Evolutionary conservation across 2,888 invertebrate species (phyloP), one percentile per base, ranked within the genome.

Genomic region (Clunio marinus): DNA sequence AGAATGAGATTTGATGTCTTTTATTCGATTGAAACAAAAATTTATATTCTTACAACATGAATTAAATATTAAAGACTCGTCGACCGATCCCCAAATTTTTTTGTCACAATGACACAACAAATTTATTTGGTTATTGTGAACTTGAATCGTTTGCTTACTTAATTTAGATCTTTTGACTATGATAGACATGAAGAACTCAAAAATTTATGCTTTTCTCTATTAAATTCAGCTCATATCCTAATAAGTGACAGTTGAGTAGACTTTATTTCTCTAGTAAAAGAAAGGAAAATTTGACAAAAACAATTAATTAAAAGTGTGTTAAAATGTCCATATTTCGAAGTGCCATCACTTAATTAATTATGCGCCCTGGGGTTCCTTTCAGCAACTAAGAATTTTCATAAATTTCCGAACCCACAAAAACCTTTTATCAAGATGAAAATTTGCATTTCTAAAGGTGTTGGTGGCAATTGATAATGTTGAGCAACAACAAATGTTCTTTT

Each of bases 281-380:
- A n/a, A n/a, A n/a, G n/a, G n/a, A n/a, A n/a, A n/a, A n/a, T n/a
- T n/a, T n/a, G n/a, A n/a, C n/a, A 27, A 57, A 24, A 25, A 17
- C 59, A 59, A 32, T 59, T 59, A 59, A 59, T 59, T 59, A 35
- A 28, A 59, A 25, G 5, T n/a, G 59, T 27, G 59, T 55, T 55
- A 55, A 55, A 55, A 55, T 55, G 20, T 58, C 58, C 58, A 25
- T 59, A 32, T 22, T 7, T 20, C 35, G 35, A 59, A 59, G 7
- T 59, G 59, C 59, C 59, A 59, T 59, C 59, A 59, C 59, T 59
- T 59, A 59, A 59, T 59, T 59, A 59, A 59, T 59, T 59, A 59
- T 35, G 25, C 27, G 25, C 57, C 27, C n/a, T 25, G 20, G 57
- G 57, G 57, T 22, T 57, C 57, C 7, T 27, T 57, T 57, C 27